Conservation (phyloP, 2,888 invertebrate genomes). For the Tetheella fluctuosa region DNA sequence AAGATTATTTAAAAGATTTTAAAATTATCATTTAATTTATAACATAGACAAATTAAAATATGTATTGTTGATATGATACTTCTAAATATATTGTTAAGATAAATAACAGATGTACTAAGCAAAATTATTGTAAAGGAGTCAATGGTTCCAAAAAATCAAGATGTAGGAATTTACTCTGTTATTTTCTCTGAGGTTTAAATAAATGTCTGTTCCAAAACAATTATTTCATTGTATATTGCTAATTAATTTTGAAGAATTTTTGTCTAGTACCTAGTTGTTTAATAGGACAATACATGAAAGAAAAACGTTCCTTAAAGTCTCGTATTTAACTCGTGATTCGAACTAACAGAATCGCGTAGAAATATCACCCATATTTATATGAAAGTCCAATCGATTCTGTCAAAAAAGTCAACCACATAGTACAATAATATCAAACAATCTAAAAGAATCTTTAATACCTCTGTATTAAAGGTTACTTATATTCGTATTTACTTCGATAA, state of each 20-base stretch:
- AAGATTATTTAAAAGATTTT: conserved; percentile 7
- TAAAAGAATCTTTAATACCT: no score
- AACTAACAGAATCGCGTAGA: no score
- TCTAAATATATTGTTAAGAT: not conserved
- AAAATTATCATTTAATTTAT: conserved; percentile 2
- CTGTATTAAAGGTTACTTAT: no score
- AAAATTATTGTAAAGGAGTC: conserved; percentile 26
- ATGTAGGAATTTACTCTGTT: conserved; percentile 68
- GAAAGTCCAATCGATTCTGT: no score
- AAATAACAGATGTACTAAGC: conserved; percentile 15
- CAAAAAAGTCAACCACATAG: no score
- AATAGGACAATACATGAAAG: not conserved
- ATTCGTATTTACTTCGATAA: no score
- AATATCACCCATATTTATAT: no score
- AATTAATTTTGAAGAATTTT: conserved; percentile 16
- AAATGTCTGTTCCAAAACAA: conserved; percentile 77
- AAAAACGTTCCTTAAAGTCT: not conserved
- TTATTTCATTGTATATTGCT: conserved; percentile 45
- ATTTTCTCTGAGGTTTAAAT: conserved; percentile 79
- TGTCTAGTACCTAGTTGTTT: conserved; percentile 8
- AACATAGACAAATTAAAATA: conserved; percentile 11
- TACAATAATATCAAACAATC: no score
- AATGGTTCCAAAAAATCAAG: conserved; percentile 53
- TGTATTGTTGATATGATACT: not conserved
- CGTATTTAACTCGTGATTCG: no score